Evolutionary conservation across 2,888 invertebrate species (phyloP), one percentile per base, ranked within the genome.

Genomic region (Epirrita christyi): DNA sequence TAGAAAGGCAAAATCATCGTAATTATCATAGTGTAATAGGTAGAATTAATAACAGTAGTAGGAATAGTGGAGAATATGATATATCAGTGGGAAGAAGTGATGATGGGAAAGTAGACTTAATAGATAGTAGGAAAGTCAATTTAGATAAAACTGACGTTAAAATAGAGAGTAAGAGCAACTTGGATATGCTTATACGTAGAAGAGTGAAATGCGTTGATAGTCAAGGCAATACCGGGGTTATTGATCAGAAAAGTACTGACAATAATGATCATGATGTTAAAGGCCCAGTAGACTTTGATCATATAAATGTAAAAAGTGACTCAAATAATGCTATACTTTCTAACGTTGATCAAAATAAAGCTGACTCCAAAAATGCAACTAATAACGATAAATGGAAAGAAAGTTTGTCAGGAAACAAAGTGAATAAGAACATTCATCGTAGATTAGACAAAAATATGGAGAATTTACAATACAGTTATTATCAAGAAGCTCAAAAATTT

Each of bases 401-500:
- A 2, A 13, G 2, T 38, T 9, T 6, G 6, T 15, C 13, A 7
- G 55, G 36, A 36, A 51, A 34, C 21, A 49, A 40, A 43, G 15
- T n/a, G 0, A 32, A 27, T 27, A 49, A n/a, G 40, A 49, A 55
- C 9, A 49, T 49, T 7, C 46, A 51, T 38, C 21, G 46, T 3
- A 51, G 15, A 5, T 28, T 21, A 1, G 28, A 51, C 21, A 28
- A 29, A 37, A 11, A 43, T n/a, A 27, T 42, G 28, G 58, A 59
- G 9, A 13, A 44, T 27, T 14, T 60, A 10, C 37, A 56, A 32
- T 61, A 57, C 10, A 38, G 15, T 3, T 59, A 59, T 42, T 54
- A 38, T 10, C 46, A 53, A 38, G 59, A 50, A 7, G 54, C 59
- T 10, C 54, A 59, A 11, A 48, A 36, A 2, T 56, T 60, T 44